Base-by-base conservation (phyloP, 2,113 vertebrate genomes). In the Dissostichus mawsoni region DNA sequence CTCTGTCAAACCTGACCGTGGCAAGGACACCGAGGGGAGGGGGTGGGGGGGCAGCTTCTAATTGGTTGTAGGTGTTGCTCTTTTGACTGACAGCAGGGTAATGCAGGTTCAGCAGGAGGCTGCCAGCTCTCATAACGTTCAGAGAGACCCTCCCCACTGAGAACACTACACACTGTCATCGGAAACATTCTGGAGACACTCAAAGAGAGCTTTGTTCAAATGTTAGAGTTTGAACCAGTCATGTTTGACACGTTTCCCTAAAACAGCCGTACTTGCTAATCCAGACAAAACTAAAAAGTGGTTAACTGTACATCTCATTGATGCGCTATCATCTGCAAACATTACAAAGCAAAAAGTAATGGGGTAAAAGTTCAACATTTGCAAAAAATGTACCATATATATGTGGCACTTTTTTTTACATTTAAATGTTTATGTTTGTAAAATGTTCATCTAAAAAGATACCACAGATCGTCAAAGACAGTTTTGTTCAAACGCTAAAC, bases 11-110 rank as follows among this genome's bases (percentile, higher is more conserved):
- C 55, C 59, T 18, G 64, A 65, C 67, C n/a, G 8, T 0, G 33
- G 82, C 68, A 41, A 78, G 70, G 80, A 74, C 82, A 50, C 52
- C n/a, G 69, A 45, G 10, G 55, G 51, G 71, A 6, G 36, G 6
- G 36, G 79, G 63, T 71, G 53, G 58, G 53, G 69, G 68, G 71
- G 70, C 77, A 81, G 72, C 69, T 78, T 91, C 85, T 93, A 94
- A 94, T 93, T 95, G 84, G 90, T 90, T 81, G 44, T 84, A 90
- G 89, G 93, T 95, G 94, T 92, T 87, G 87, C 80, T 85, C 69
- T 81, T 91, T 89, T 90, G 91, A 90, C 33, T 86, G 92, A 91
- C 92, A 83, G 85, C 33, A 82, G 82, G 68, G 57, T 90, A 87
- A 91, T 82, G 69, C 33, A 48, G 76, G 75, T 83, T 87, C 90